phyloP scores from a whole-genome alignment of 1,140 invertebrate species.

The Cydia pomonella region DNA sequence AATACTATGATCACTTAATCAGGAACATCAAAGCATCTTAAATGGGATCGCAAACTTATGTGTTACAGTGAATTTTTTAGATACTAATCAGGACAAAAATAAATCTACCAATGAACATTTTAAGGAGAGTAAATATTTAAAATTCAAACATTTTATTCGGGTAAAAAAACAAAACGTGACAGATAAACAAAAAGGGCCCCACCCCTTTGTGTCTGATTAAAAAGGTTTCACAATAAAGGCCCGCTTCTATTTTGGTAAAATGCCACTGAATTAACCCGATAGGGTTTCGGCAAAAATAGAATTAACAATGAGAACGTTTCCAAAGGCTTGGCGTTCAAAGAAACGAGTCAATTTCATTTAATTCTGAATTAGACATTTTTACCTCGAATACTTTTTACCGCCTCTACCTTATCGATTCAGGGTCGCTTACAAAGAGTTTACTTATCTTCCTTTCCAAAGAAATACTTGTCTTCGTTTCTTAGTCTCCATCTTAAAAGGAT shows the following conservation, averaged over 20 bases:
- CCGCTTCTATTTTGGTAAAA: not conserved
- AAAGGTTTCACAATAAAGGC: not conserved
- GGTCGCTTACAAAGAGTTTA: not conserved
- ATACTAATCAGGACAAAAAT: not conserved
- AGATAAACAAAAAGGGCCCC: not conserved
- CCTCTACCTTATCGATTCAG: not conserved
- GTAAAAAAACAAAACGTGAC: conserved; percentile 11
- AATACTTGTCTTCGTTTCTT: not conserved
- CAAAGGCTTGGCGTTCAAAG: not conserved
- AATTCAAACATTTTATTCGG: not conserved
- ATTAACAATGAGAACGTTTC: conserved; percentile 1
- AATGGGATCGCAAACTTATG: too few relatives aligned
- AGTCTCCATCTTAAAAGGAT: not conserved
- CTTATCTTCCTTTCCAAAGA: not conserved
- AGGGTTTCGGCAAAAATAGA: conserved; percentile 9
- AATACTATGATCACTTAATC: not conserved
- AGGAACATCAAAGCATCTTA: not conserved
- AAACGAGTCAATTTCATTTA: conserved; percentile 9
- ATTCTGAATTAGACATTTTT: not conserved
- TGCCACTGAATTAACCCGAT: conserved; percentile 4
- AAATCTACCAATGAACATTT: not conserved
- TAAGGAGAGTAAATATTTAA: not conserved
- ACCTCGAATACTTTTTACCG: not conserved
- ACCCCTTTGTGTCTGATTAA: conserved; percentile 1
- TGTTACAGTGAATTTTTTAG: too few relatives aligned